Conservation (phyloP, 2,113 vertebrate genomes). For the Macrotus californicus region DNA sequence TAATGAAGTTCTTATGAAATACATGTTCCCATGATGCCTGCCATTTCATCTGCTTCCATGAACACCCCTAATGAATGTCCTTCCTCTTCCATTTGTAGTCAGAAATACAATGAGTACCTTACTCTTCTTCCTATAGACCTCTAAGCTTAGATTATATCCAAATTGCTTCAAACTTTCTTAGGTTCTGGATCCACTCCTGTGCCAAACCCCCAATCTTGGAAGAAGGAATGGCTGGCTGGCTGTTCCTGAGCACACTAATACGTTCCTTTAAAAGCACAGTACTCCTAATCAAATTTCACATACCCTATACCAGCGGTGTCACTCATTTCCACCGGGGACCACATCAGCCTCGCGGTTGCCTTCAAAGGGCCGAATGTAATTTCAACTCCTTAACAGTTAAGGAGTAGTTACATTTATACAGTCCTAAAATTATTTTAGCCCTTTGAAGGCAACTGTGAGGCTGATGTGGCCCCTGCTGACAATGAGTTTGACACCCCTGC, state of each 20-base stretch:
- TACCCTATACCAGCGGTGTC: not conserved
- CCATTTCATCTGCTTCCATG: slow-evolving; percentile 1
- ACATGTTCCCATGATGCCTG: not conserved
- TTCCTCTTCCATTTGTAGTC: not conserved
- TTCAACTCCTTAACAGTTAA: too few species aligned
- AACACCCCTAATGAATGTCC: not conserved
- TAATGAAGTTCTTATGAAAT: slow-evolving; percentile 29
- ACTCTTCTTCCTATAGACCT: not conserved
- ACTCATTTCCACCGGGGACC: too few species aligned
- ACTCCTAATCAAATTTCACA: not conserved
- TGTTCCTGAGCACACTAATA: slow-evolving; percentile 4
- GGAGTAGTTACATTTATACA: too few species aligned
- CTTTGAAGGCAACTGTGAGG: too few species aligned
- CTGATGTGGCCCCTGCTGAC: too few species aligned
- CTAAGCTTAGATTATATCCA: not conserved
- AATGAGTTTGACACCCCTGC: not conserved
- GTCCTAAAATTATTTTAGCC: too few species aligned
- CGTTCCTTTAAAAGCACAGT: not conserved
- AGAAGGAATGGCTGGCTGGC: not conserved
- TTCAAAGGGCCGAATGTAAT: too few species aligned
- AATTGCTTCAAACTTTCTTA: not conserved
- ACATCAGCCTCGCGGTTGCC: too few species aligned
- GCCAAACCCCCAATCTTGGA: not conserved
- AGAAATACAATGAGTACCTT: slow-evolving; percentile 11
- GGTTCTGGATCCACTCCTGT: not conserved